Base-by-base conservation (phyloP, 2,888 invertebrate genomes). In the Drosophila diplacantha region DNA sequence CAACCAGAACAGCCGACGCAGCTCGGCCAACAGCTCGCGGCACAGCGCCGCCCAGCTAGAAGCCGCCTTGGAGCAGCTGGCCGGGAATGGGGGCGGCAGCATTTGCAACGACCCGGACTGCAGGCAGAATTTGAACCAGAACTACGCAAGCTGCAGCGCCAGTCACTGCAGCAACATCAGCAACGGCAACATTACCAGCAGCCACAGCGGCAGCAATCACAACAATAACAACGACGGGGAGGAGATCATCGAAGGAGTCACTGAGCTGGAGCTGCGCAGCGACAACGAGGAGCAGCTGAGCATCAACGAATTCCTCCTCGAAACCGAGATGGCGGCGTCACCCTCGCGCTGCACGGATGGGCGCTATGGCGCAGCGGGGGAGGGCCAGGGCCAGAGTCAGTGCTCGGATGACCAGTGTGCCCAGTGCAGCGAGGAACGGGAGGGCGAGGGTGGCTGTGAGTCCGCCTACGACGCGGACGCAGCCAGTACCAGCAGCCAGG, bases 11-110 rank as follows among this genome's bases (percentile, higher is more conserved):
- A 83, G 81, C 68, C 74, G 78, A 24, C 75, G 82, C 38, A 85
- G 81, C 66, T 85, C 86, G 44, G 81, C 69, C 34, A 78, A 78
- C 32, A 85, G 81, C 55, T 76, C 80, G 31, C 68, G 83, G 14
- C 85, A 79, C 61, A 81, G 73, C 59, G 75, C 75, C 56, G 77
- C 73, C 54, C 75, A 81, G 29, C 58, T 86, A 34, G 75, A 77
- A 31, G 71, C 83, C 61, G 78, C 85, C 43, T 71, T 85, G 64
- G 87, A 87, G 57, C 85, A 86, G 58, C 74, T 87, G 49, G 67
- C 69, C 35, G 60, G 58, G 31, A 67, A 55, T 38, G 60, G 62
- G 41, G 65, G 59, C 24, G 53, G 39, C 31, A 76, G 54, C 51
- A 72, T 72, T 34, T 81, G 84, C 51, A 84, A 69, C 43, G 82